Evolutionary conservation across 2,888 invertebrate species (phyloP), one percentile per base, ranked within the genome.

Genomic region (Scelioninae gen. 1): DNA sequence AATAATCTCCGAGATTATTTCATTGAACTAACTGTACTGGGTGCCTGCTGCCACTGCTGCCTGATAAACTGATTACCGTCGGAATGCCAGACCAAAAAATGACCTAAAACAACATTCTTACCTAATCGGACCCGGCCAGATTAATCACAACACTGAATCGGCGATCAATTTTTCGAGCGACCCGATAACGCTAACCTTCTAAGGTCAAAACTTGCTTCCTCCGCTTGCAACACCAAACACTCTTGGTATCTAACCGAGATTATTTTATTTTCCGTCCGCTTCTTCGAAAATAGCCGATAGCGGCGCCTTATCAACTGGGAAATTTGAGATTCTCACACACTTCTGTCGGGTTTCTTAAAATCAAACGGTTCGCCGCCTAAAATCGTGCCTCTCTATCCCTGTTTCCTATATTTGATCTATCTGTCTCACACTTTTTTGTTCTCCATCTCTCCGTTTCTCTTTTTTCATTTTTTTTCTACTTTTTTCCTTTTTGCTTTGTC

Each of bases 291-390:
- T 71, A 60, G 43, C 60, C 69, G 79, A 77, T 63, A 76, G 40
- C 38, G 56, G 45, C 38, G 65, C 38, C 76, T 84, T 84, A 86
- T 87, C 86, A 79, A 77, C 49, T 74, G 53, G 75, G 74, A 80
- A 69, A 80, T 58, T 58, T 51, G 62, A 76, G 69, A 83, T 86
- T 87, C 86, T 85, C 86, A 85, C 87, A 84, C 87, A 79, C 82
- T 83, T 8, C 34, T 8, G 23, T 9, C 15, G 83, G 82, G 83
- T 86, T 85, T 83, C 85, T 84, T 65, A 82, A 85, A 87, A 84
- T 83, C 86, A 85, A 86, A 85, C 84, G 83, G 81, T 81, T 80
- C 81, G 86, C 77, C 65, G 60, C 56, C 74, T 32, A 34, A 38
- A 43, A 29, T 45, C 75, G 51, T 23, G n/a, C 34, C 13, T 32